These are phyloP conservation scores for Adelphocoris suturalis DNA, from an alignment of 2,888 invertebrate species.

Conservation along the genomic window DNA sequence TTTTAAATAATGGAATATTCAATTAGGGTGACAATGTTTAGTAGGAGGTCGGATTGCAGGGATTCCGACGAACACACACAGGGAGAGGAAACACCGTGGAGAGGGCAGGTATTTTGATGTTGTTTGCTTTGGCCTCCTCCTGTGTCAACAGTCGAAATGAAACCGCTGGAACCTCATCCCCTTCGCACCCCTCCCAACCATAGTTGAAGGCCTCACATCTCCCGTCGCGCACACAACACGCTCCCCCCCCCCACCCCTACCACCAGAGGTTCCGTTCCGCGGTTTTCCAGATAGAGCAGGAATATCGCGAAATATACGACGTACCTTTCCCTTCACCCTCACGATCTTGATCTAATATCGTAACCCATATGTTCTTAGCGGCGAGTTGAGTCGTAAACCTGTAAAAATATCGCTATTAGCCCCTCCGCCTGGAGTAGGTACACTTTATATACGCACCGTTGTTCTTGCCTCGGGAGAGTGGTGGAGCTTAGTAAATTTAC, in stretches of 20 bases:
- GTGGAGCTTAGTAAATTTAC: slow-evolving; percentile 39
- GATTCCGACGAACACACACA: background rate
- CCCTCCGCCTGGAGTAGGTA: background rate
- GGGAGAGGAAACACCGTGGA: background rate
- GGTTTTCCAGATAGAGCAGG: slow-evolving; percentile 65
- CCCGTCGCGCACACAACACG: background rate
- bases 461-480: background rate
- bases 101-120: slow-evolving; percentile 67
- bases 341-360: slow-evolving; percentile 62
- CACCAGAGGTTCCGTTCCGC: no score
- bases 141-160: slow-evolving; percentile 71
- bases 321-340: background rate
- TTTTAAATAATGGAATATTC: no score
- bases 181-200: background rate
- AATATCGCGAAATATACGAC: slow-evolving; percentile 36
- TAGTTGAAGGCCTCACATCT: background rate
- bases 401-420: slow-evolving; percentile 59
- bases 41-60: background rate
- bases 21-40: background rate
- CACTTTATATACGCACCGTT: slow-evolving; percentile 22
- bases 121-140: slow-evolving; percentile 64
- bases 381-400: slow-evolving; percentile 48
- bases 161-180: slow-evolving; percentile 60
- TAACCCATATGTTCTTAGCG: slow-evolving; percentile 39
- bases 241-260: background rate